A percentile compares a stretch with the other conserved stretches of the same genome.
phyloP scores from a whole-genome alignment of 2,113 vertebrate species.

The Merops nubicus region DNA sequence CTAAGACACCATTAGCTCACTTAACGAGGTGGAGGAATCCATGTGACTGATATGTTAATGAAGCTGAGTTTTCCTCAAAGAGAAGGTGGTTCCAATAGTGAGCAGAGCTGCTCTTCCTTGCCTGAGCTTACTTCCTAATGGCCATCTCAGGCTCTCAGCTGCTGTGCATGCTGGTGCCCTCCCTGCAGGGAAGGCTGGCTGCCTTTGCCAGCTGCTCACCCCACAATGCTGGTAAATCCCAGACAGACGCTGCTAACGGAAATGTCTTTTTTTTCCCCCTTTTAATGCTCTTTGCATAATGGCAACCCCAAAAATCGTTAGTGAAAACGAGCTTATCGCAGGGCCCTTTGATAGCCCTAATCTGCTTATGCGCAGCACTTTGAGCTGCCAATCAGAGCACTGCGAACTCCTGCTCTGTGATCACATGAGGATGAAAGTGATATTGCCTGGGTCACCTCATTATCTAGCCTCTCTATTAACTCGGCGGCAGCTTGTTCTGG shows the following conservation, averaged over 20 bases:
- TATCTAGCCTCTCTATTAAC: slow-evolving; percentile 50
- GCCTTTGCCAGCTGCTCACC: slow-evolving; percentile 46
- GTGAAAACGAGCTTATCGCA: slow-evolving; percentile 69
- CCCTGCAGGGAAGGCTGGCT: slow-evolving; percentile 44
- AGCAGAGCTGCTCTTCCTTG: slow-evolving; percentile 18
- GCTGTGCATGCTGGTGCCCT: neutral
- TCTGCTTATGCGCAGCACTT: slow-evolving; percentile 67
- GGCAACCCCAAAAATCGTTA: slow-evolving; percentile 65
- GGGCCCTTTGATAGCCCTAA: slow-evolving; percentile 72
- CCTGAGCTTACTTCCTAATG: slow-evolving; percentile 43
- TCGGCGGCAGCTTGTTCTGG: neutral
- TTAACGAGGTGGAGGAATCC: slow-evolving; percentile 40
- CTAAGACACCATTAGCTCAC: slow-evolving; percentile 32
- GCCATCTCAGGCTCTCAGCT: neutral
- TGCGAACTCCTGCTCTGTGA: slow-evolving; percentile 41
- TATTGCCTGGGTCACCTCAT: slow-evolving; percentile 65
- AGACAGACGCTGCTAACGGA: slow-evolving; percentile 57
- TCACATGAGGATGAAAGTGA: slow-evolving; percentile 64
- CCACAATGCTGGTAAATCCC: slow-evolving; percentile 48
- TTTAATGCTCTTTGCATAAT: slow-evolving; percentile 73
- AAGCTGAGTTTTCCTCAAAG: slow-evolving; percentile 40
- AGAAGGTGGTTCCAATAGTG: slow-evolving; percentile 49
- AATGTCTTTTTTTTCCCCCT: slow-evolving; percentile 44
- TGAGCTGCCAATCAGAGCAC: slow-evolving; percentile 67
- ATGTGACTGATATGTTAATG: slow-evolving; percentile 40